Percentiles rank a stretch among this genome's conserved stretches.
Evolutionary conservation across 2,797 vertebrate genomes (phyloP).

Genomic region (Poecilia wingei): DNA sequence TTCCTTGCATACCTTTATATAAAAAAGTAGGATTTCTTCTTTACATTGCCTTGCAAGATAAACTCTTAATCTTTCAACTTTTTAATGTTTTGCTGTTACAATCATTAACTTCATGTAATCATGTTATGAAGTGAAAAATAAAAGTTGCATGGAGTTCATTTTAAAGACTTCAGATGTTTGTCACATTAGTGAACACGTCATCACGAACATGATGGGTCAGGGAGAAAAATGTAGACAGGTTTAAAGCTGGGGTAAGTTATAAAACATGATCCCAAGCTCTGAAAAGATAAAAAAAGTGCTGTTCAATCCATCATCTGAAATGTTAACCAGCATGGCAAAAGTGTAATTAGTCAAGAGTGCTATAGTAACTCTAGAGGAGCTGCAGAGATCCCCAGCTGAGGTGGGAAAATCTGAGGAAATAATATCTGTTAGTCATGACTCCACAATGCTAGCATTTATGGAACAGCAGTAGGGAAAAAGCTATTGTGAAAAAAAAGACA

Average conservation of each 20-base stretch:
- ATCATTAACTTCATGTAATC: background rate
- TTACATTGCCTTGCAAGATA: background rate
- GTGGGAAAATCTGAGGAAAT: background rate
- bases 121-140: background rate
- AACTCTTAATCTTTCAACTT: background rate
- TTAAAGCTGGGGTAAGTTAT: background rate
- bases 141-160: background rate
- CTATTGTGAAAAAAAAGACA: background rate
- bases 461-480: background rate
- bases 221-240: background rate
- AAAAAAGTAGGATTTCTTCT: background rate
- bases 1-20: constrained; percentile 15
- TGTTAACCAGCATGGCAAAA: background rate
- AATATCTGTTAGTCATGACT: background rate
- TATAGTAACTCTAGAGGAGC: background rate
- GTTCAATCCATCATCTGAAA: background rate
- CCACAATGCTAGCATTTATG: background rate
- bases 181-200: background rate
- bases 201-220: background rate
- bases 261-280: background rate
- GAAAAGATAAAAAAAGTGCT: background rate
- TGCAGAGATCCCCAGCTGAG: background rate
- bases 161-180: background rate
- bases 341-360: background rate
- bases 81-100: background rate